Conservation (phyloP, 2,113 vertebrate species). For the Eptesicus fuscus region DNA sequence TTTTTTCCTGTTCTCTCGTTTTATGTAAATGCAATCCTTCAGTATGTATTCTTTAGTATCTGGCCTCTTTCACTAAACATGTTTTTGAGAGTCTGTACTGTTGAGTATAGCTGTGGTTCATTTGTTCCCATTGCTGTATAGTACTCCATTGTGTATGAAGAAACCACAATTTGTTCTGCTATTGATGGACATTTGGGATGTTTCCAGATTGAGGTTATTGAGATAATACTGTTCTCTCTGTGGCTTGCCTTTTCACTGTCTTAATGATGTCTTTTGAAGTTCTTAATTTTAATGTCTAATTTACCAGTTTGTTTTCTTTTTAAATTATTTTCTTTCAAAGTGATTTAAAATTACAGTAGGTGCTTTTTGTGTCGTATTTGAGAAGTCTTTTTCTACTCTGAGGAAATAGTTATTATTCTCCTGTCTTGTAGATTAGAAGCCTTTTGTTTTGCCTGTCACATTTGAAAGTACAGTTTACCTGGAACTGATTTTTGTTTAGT, state of each 20-base stretch:
- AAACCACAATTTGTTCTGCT: not conserved
- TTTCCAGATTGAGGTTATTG: slow-evolving; percentile 1
- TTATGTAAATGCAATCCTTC: not conserved
- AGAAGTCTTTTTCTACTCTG: not conserved
- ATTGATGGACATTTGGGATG: not conserved
- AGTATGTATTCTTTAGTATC: not conserved
- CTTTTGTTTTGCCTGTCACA: not conserved
- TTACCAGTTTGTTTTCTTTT: not conserved
- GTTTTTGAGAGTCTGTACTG: not conserved
- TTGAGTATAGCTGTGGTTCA: not conserved
- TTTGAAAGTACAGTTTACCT: not conserved
- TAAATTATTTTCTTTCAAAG: not conserved
- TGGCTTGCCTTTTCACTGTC: slow-evolving; percentile 10
- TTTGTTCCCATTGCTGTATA: not conserved
- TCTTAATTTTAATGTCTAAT: not conserved
- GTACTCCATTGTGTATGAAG: not conserved
- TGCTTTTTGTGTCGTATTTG: not conserved
- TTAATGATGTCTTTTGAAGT: not conserved
- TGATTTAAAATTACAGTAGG: not conserved
- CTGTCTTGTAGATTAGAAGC: not conserved
- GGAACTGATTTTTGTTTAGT: not conserved
- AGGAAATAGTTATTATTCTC: not conserved
- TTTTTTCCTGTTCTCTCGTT: not conserved
- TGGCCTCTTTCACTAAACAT: not conserved
- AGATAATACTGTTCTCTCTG: not conserved